These are phyloP conservation scores for Alaudala cheleensis DNA, from an alignment of 2,113 vertebrate genomes.

Conservation along the genomic window DNA sequence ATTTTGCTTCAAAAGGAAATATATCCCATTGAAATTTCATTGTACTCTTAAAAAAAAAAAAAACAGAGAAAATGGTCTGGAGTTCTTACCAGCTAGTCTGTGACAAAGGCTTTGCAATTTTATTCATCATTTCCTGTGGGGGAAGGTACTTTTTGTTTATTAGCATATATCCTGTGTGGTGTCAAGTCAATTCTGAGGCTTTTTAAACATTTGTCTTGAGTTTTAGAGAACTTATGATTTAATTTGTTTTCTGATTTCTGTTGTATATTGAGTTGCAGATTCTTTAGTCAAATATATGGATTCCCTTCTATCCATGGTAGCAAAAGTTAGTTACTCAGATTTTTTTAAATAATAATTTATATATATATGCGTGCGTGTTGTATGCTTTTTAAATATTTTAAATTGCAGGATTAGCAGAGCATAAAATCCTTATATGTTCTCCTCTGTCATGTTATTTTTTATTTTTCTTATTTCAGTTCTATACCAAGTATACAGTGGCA, in stretches of 20 bases:
- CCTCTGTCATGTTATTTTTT: background rate
- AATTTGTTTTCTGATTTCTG: background rate
- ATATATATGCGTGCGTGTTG: fast-evolving
- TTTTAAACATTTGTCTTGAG: background rate
- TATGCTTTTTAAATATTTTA: background rate
- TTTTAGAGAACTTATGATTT: background rate
- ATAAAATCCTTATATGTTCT: background rate
- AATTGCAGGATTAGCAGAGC: background rate
- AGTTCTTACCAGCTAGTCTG: background rate
- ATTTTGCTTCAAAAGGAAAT: background rate
- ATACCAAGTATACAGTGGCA: background rate
- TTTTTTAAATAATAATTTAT: background rate
- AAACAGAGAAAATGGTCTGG: background rate
- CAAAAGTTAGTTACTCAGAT: background rate
- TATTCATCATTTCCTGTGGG: background rate
- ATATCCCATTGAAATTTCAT: background rate
- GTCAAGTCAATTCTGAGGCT: background rate
- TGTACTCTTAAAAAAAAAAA: background rate
- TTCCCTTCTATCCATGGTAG: background rate
- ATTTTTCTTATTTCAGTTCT: background rate
- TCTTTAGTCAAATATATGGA: background rate
- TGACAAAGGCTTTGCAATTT: background rate
- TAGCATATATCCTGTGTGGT: background rate
- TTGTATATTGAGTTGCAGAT: background rate
- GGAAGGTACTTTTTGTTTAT: background rate